These are phyloP conservation scores for Cryptotis parvus DNA, from an alignment of 2,113 vertebrate genomes.

Conservation along the genomic window DNA sequence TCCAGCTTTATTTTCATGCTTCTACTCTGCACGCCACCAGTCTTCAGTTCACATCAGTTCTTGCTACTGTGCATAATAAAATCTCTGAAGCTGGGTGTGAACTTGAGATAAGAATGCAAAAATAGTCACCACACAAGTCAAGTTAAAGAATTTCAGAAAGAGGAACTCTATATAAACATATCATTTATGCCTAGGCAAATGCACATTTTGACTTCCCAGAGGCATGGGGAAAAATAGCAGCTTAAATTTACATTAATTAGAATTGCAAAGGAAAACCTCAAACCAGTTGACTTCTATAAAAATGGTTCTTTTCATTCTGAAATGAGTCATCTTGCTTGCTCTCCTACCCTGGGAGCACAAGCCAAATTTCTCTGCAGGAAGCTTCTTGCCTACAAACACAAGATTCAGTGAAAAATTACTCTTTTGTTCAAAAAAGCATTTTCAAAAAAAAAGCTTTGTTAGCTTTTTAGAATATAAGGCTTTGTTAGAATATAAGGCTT, in stretches of 20 bases:
- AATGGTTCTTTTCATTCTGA: conserved; percentile 21
- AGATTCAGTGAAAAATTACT: neutral
- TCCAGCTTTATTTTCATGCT: neutral
- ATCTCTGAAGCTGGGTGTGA: neutral
- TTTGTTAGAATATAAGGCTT: neutral
- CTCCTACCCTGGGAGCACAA: neutral
- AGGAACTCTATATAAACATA: conserved; percentile 73
- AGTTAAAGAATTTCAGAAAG: conserved; percentile 61
- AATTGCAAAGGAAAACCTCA: neutral
- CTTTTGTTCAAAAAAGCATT: neutral
- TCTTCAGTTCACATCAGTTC: neutral
- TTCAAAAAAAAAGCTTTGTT: no score
- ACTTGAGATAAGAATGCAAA: neutral
- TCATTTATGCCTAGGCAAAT: conserved; percentile 66
- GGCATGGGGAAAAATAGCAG: conserved; percentile 63
- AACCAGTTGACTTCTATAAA: neutral
- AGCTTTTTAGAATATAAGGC: neutral
- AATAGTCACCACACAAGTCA: neutral
- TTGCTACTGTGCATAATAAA: neutral
- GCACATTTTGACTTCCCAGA: conserved; percentile 47
- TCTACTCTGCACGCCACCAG: accelerated
- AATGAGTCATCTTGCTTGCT: neutral
- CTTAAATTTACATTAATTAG: conserved; percentile 60
- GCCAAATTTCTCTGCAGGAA: neutral
- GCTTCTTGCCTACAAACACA: neutral